A percentile compares a stretch with the other conserved stretches of the same genome.
phyloP scores from a whole-genome alignment of 2,888 invertebrate genomes.

The Aphidoletes aphidimyza region DNA sequence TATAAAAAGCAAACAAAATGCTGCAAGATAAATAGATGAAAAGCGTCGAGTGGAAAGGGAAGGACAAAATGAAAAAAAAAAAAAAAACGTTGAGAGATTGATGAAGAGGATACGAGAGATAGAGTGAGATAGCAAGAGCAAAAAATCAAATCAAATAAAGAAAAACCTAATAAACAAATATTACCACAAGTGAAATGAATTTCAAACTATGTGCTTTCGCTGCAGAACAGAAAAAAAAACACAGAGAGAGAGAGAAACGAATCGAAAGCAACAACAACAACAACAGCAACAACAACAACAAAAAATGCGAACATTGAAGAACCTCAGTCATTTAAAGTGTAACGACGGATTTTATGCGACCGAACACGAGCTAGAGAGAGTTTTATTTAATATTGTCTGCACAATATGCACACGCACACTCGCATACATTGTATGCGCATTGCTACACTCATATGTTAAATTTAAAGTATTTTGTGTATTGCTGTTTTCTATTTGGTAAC shows the following conservation, averaged over 20 bases:
- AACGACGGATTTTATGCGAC: too few relatives aligned
- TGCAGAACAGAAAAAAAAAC: not conserved
- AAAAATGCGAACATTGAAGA: too few relatives aligned
- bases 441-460: constrained; percentile 34
- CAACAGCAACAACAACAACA: too few relatives aligned
- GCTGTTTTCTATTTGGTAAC: not conserved
- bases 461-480: not conserved
- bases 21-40: not conserved
- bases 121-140: not conserved
- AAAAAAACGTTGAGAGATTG: not conserved
- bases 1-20: not conserved
- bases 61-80: not conserved
- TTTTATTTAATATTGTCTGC: constrained; percentile 24
- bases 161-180: constrained; percentile 45
- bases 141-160: constrained; percentile 35
- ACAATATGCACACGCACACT: not conserved
- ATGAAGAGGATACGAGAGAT: not conserved
- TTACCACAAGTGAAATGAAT: constrained; percentile 46
- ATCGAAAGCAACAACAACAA: too few relatives aligned
- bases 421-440: not conserved
- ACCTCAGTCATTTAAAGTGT: too few relatives aligned
- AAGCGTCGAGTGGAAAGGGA: too few relatives aligned
- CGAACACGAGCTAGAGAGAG: too few relatives aligned
- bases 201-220: constrained; percentile 37
- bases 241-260: too few relatives aligned